Percentiles rank a stretch among this genome's conserved stretches.
Evolutionary conservation across 2,797 vertebrate genomes (phyloP).

Genomic region (Chanos chanos): DNA sequence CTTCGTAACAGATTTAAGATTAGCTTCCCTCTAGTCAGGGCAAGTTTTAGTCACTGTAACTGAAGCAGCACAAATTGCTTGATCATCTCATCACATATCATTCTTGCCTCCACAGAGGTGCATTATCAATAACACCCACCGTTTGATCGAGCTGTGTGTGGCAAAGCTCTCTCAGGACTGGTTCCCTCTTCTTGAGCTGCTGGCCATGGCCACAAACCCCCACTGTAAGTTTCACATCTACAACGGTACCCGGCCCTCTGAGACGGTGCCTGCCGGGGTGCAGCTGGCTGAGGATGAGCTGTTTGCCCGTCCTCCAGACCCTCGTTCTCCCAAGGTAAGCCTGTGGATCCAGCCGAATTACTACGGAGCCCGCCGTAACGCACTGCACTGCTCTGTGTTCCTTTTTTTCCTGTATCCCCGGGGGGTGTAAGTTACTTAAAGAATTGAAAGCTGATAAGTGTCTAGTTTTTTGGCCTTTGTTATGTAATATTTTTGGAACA

Average conservation of each 20-base stretch:
- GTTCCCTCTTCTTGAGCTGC: conserved; percentile 98
- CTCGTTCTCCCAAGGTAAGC: conserved; percentile 92
- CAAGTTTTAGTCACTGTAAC: background rate
- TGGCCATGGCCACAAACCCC: conserved; percentile 99
- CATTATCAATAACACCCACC: conserved; percentile 99
- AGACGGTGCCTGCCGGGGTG: conserved; percentile 93
- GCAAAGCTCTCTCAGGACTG: conserved; percentile 99
- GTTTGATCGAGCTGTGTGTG: conserved; percentile 98
- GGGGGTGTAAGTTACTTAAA: too few relatives aligned
- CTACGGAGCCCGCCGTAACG: too few relatives aligned
- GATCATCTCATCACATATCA: background rate
- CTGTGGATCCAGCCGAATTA: too few relatives aligned
- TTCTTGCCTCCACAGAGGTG: conserved; percentile 78
- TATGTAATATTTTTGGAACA: too few relatives aligned
- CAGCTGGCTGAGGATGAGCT: conserved; percentile 97
- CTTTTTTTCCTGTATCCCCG: too few relatives aligned
- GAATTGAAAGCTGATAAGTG: too few relatives aligned
- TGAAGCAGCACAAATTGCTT: background rate
- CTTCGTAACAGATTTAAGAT: conserved; percentile 19
- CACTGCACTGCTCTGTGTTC: too few relatives aligned
- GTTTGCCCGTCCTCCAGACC: conserved; percentile 94
- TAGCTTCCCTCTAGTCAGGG: conserved; percentile 3
- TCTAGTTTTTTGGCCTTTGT: too few relatives aligned
- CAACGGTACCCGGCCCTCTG: conserved; percentile 97
- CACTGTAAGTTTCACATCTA: conserved; percentile 99